These are phyloP conservation scores for Piscicola geometra DNA, from an alignment of 2,888 invertebrate genomes.

Conservation along the genomic window DNA sequence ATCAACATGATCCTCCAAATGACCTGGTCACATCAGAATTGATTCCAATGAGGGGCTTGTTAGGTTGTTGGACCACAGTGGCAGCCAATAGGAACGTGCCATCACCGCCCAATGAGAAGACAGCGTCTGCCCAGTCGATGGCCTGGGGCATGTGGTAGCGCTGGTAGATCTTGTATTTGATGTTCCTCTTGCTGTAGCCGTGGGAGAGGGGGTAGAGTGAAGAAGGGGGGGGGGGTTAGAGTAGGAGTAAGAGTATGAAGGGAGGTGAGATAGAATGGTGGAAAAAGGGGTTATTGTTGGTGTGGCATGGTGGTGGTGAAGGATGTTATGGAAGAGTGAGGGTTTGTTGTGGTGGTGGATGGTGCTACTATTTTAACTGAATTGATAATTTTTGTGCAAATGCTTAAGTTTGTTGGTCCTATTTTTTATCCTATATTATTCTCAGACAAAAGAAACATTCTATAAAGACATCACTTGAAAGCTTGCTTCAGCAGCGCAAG, in stretches of 20 bases:
- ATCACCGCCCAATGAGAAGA: constrained; percentile 75
- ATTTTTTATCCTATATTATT: neutral
- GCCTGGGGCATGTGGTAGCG: constrained; percentile 63
- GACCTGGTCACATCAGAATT: constrained; percentile 81
- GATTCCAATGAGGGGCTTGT: constrained; percentile 90
- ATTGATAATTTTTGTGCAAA: no score
- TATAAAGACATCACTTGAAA: constrained; percentile 49
- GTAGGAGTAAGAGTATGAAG: no score
- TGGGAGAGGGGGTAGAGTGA: no score
- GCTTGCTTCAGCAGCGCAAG: constrained; percentile 51
- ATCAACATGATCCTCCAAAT: neutral
- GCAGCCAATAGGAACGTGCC: constrained; percentile 93
- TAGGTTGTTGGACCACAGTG: constrained; percentile 69
- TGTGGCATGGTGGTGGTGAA: no score
- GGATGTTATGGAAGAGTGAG: no score
- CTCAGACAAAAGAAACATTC: neutral
- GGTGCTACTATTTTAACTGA: no score
- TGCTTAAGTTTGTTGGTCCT: neutral
- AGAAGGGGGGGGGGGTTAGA: no score
- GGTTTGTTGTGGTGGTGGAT: no score
- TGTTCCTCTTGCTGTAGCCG: constrained; percentile 63
- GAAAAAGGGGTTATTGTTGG: no score
- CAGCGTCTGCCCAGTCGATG: constrained; percentile 80
- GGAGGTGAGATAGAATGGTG: no score
- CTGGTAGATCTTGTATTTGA: constrained; percentile 65